A percentile compares a stretch with the other conserved stretches of the same genome.
Conservation (phyloP, 2,888 invertebrate genomes). For the Dascillus cervinus region DNA sequence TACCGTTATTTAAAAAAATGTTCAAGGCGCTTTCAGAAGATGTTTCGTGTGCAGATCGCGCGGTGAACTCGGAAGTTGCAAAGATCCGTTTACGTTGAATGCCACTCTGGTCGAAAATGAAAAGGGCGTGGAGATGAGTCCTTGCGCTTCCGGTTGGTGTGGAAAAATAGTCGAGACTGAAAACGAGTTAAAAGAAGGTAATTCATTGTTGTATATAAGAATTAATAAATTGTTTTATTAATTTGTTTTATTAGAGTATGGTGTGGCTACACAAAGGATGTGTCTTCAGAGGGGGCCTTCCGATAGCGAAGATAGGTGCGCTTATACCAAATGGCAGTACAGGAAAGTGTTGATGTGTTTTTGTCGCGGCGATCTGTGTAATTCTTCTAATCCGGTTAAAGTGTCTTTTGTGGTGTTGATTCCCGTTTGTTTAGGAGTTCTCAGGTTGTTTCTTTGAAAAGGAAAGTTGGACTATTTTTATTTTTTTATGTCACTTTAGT, state of each 20-base stretch:
- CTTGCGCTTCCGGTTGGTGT: slow-evolving; percentile 89
- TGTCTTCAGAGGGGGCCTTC: slow-evolving; percentile 82
- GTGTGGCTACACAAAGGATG: slow-evolving; percentile 77
- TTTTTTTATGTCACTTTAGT: too few species aligned
- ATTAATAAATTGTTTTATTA: background rate
- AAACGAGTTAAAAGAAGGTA: slow-evolving; percentile 69
- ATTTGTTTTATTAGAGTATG: slow-evolving; percentile 61
- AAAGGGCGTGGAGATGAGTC: slow-evolving; percentile 65
- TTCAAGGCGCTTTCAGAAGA: slow-evolving; percentile 59
- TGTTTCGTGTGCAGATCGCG: slow-evolving; percentile 82
- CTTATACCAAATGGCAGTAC: slow-evolving; percentile 74
- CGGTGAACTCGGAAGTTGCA: slow-evolving; percentile 81
- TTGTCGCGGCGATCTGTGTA: slow-evolving; percentile 85
- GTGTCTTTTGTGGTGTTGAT: too few species aligned
- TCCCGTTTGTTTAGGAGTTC: too few species aligned
- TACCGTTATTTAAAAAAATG: background rate
- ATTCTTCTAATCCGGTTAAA: too few species aligned
- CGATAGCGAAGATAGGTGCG: slow-evolving; percentile 84
- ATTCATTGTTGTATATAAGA: too few species aligned
- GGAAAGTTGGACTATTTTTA: too few species aligned
- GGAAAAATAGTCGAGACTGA: slow-evolving; percentile 81
- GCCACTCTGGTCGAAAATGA: slow-evolving; percentile 64
- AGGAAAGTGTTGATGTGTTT: slow-evolving; percentile 86
- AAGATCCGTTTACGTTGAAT: slow-evolving; percentile 77
- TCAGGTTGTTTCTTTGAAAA: too few species aligned